Evolutionary conservation across 2,888 invertebrate genomes (phyloP).

Genomic region (Macaria notata): DNA sequence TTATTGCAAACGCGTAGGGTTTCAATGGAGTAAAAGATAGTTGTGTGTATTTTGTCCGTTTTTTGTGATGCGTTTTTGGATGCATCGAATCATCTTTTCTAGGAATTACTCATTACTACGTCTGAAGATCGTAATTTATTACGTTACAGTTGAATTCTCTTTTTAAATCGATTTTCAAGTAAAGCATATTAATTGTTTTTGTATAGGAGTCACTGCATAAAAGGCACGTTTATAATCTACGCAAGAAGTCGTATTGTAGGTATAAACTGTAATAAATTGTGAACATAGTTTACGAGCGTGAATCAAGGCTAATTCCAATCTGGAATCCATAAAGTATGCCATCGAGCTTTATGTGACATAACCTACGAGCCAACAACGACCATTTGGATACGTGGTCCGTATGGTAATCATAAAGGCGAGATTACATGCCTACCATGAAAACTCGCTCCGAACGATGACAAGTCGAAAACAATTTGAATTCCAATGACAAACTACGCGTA

Average conservation of each 20-base stretch:
- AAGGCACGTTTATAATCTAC: too few species aligned
- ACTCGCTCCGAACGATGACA: slow-evolving; percentile 45
- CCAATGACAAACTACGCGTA: slow-evolving; percentile 37
- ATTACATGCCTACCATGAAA: slow-evolving; percentile 49
- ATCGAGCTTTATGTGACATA: slow-evolving; percentile 41
- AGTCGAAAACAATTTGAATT: slow-evolving; percentile 51
- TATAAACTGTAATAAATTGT: neutral
- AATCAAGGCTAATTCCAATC: slow-evolving; percentile 25
- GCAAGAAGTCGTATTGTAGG: neutral
- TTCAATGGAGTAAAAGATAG: slow-evolving; percentile 1
- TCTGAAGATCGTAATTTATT: slow-evolving; percentile 19
- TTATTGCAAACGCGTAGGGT: slow-evolving; percentile 9
- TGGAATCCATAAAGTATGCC: slow-evolving; percentile 29
- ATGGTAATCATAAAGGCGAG: slow-evolving; percentile 51
- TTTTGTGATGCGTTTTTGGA: slow-evolving; percentile 45
- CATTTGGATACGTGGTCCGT: slow-evolving; percentile 39
- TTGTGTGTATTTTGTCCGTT: slow-evolving; percentile 30
- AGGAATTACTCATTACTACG: slow-evolving; percentile 61
- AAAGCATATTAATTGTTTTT: neutral
- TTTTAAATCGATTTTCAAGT: slow-evolving; percentile 37
- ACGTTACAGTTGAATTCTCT: slow-evolving; percentile 24
- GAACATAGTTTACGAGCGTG: slow-evolving; percentile 8
- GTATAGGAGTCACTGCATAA: neutral
- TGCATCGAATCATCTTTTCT: slow-evolving; percentile 49
- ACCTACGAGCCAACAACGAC: slow-evolving; percentile 38